phyloP scores from a whole-genome alignment of 2,797 vertebrate species.

The Coccyzus lansbergi region DNA sequence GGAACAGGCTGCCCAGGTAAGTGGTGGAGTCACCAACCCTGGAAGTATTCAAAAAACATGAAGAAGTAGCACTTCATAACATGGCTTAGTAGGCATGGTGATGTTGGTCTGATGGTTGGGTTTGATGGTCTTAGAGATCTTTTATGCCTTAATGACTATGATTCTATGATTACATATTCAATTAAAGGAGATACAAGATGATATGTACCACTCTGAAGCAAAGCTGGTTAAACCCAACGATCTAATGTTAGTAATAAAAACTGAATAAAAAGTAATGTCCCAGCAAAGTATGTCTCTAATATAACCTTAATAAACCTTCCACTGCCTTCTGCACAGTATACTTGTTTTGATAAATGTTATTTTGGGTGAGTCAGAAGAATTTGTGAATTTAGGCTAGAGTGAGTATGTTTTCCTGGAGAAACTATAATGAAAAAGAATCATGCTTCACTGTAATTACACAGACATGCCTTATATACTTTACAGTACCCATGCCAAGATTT shows the following conservation, averaged over 20 bases:
- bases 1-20: too few relatives aligned
- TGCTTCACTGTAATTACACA: background rate
- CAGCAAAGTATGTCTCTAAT: background rate
- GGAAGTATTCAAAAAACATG: too few relatives aligned
- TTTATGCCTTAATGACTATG: too few relatives aligned
- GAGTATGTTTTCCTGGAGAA: background rate
- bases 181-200: background rate
- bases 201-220: background rate
- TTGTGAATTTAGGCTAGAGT: background rate
- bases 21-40: too few relatives aligned
- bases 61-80: too few relatives aligned
- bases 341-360: background rate
- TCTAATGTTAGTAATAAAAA: background rate
- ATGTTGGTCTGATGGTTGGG: too few relatives aligned
- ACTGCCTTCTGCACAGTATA: background rate
- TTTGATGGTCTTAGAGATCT: too few relatives aligned
- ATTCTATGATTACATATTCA: background rate
- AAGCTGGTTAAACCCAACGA: background rate
- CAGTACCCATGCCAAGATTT: conserved; percentile 27
- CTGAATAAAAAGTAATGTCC: background rate
- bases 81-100: too few relatives aligned
- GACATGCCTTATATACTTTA: background rate
- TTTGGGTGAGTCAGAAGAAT: conserved; percentile 20
- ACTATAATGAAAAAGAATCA: background rate
- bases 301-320: background rate